phyloP scores from a whole-genome alignment of 2,797 vertebrate genomes.

The Picus viridis region DNA sequence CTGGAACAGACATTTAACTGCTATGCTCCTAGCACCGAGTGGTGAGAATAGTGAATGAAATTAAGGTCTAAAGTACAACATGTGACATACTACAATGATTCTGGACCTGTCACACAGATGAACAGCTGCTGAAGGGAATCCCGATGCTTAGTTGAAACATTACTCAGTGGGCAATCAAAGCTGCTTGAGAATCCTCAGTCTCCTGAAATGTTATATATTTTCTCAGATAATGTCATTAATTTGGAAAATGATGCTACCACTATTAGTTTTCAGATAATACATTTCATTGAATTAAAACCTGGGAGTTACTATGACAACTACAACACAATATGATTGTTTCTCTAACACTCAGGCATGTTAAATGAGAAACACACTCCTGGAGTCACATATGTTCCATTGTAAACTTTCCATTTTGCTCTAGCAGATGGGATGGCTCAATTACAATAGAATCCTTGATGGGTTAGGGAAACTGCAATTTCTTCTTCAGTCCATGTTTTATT shows the following conservation, averaged over 20 bases:
- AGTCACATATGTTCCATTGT: neutral
- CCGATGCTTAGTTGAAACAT: neutral
- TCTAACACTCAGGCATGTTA: neutral
- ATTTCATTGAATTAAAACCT: neutral
- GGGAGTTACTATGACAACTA: neutral
- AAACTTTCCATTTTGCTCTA: constrained; percentile 2
- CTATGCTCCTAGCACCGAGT: neutral
- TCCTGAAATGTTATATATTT: neutral
- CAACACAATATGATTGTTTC: neutral
- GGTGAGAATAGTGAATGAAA: neutral
- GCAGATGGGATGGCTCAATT: constrained; percentile 11
- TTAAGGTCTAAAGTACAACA: neutral
- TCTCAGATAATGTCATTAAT: neutral
- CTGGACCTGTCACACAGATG: neutral
- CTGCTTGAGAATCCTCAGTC: neutral
- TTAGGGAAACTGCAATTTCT: constrained; percentile 18
- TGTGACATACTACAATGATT: fast-evolving
- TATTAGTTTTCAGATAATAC: neutral
- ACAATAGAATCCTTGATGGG: neutral
- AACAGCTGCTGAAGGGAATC: neutral
- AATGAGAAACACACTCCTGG: neutral
- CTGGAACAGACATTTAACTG: neutral
- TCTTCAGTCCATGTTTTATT: neutral
- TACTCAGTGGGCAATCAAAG: neutral
- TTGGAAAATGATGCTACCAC: neutral